Conservation (phyloP, 2,113 vertebrate species). For the Bos javanicus region DNA sequence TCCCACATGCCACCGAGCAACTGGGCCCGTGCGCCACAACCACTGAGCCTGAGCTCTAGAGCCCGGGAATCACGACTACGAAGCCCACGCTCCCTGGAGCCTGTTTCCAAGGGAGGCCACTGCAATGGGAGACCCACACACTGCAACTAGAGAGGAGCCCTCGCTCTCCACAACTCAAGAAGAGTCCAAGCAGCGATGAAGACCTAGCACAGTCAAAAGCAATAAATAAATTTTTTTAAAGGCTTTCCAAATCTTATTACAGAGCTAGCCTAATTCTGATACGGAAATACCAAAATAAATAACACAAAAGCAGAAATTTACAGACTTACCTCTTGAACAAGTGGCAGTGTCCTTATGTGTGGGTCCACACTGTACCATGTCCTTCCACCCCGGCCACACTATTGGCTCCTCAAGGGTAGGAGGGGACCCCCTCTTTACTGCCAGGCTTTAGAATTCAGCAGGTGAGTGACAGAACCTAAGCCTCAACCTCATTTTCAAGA, state of each 20-base stretch:
- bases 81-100: neutral
- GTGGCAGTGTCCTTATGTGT: neutral
- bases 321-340: neutral
- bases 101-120: neutral
- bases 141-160: neutral
- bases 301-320: neutral
- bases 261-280: neutral
- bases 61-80: accelerated
- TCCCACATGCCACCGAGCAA: neutral
- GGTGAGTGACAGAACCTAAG: neutral
- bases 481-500: neutral
- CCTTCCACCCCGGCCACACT: neutral
- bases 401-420: too few relatives aligned
- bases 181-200: neutral
- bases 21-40: accelerated
- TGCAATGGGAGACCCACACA: accelerated
- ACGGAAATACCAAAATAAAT: neutral
- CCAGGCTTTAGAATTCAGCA: neutral
- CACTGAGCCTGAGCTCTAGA: neutral
- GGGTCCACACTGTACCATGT: accelerated
- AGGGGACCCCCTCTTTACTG: neutral
- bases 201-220: neutral
- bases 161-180: neutral
- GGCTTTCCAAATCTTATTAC: neutral
- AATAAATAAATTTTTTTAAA: neutral